Evolutionary conservation across 2,113 vertebrate species (phyloP), one percentile per base, ranked within the genome.

Genomic region (Cinclus cinclus): DNA sequence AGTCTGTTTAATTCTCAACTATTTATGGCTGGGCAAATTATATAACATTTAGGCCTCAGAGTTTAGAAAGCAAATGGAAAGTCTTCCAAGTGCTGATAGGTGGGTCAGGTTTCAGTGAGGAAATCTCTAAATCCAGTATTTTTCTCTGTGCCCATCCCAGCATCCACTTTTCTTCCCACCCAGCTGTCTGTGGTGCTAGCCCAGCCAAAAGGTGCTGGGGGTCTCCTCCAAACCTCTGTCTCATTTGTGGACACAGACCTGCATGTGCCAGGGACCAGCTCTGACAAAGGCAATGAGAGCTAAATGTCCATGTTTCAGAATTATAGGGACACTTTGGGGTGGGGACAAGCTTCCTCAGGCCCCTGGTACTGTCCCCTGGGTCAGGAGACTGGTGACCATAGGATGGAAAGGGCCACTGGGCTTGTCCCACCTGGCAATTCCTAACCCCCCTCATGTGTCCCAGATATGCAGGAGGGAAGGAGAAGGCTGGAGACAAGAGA

Each of bases 1-100:
- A 95, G 73, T 44, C 64, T 68, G 53, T 69, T 91, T 56, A 74
- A 78, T 94, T 96, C 92, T 74, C 91, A 94, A 82, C 87, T 92
- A 70, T 90, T 94, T 90, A 65, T 55, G 67, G 90, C 83, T 71
- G 39, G 46, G 76, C 59, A 92, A 76, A 67, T 4, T 75, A 87
- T 55, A 44, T 0, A 47, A 87, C 59, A 37, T 67, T 74, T 30
- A 31, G 62, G 30, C 14, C 65, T 60, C 44, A 89, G 83, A 87
- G 47, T 46, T 63, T 69, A 41, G 74, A 77, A 82, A 76, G 42
- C 10, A 3, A 83, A 83, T 35, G n/a, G 70, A 77, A 92, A 89
- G 35, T 41, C 74, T 81, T 75, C 58, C 47, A 60, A 55, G 65
- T 75, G 59, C 87, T 83, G 89, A 46, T 53, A 13, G 37, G 50